A percentile compares a stretch with the other conserved stretches of the same genome.
These are phyloP conservation scores for Rhynchomys soricoides DNA, from an alignment of 2,113 vertebrate genomes.

Conservation along the genomic window DNA sequence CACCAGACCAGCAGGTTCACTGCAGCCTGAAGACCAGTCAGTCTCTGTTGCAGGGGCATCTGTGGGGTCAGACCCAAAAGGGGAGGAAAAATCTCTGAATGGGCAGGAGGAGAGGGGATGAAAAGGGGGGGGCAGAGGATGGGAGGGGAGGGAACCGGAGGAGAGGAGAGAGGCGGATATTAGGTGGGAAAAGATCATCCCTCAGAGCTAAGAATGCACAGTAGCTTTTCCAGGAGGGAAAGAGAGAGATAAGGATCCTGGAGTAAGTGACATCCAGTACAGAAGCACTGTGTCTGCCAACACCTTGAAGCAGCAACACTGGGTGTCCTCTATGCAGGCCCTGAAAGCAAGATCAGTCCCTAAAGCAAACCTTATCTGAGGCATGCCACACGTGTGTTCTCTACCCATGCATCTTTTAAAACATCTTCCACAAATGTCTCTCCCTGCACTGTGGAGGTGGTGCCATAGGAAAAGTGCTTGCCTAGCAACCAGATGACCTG, in stretches of 20 bases:
- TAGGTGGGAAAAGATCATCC: no score
- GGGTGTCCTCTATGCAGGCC: background rate
- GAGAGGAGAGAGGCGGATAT: no score
- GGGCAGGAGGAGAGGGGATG: background rate
- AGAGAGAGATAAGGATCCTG: no score
- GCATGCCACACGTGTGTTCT: rapidly evolving
- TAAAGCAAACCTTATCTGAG: background rate
- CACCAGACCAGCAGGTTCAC: background rate
- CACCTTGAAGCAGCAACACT: background rate
- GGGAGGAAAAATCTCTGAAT: background rate
- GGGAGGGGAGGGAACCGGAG: no score
- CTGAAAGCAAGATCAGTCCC: background rate
- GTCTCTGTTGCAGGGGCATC: background rate
- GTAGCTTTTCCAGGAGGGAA: background rate
- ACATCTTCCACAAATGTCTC: background rate
- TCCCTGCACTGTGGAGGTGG: background rate
- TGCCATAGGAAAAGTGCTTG: background rate
- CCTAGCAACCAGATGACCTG: background rate
- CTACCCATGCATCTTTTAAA: background rate
- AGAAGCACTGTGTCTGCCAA: background rate
- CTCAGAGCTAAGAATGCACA: background rate
- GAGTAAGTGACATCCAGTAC: background rate
- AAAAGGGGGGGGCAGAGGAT: background rate
- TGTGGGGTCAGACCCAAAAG: background rate
- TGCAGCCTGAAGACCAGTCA: background rate